Evolutionary conservation across 1,140 invertebrate genomes (phyloP), one percentile per base, ranked within the genome.

Genomic region (Danaus melanippus): DNA sequence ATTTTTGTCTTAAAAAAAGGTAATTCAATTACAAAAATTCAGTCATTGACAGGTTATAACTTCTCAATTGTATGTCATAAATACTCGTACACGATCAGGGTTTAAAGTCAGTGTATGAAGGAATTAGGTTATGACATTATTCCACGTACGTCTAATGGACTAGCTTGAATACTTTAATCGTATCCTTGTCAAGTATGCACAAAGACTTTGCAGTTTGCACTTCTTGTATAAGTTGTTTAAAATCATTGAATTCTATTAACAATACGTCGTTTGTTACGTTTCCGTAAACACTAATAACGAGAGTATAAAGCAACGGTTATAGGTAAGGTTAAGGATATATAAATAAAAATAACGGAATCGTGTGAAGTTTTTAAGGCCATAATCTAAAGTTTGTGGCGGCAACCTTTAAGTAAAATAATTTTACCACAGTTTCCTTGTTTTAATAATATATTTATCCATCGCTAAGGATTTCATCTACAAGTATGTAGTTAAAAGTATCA

Each of bases 241-340:
- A 58, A 51, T 46, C 49, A 58, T 43, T 39, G 50, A 49, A 44
- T 48, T 45, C 32, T 49, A 58, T 58, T 58, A 58, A 53, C 56
- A 53, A 43, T 53, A 48, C 50, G 15, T 11, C 46, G 42, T 40
- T 58, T 43, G 50, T 47, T 48, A 55, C 46, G 21, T 58, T 58
- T 58, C 50, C 50, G 50, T 53, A 50, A 58, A 58, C 50, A 53
- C 46, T 49, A 48, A 42, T 42, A 55, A 55, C 32, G 53, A 11
- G 32, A 41, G 40, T 11, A 55, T 41, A 11, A 41, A 49, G 47
- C 17, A 41, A 6, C 45, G 12, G 44, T 55, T 48, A 48, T 49
- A 11, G 32, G 49, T 15, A 45, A 51, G 42, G 11, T 41, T 41
- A 46, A 50, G 10, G 42, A 11, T 52, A 21, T 12, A 39, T 48